Evolutionary conservation across 2,797 vertebrate species (phyloP), one percentile per base, ranked within the genome.

Genomic region (Characodon lateralis): DNA sequence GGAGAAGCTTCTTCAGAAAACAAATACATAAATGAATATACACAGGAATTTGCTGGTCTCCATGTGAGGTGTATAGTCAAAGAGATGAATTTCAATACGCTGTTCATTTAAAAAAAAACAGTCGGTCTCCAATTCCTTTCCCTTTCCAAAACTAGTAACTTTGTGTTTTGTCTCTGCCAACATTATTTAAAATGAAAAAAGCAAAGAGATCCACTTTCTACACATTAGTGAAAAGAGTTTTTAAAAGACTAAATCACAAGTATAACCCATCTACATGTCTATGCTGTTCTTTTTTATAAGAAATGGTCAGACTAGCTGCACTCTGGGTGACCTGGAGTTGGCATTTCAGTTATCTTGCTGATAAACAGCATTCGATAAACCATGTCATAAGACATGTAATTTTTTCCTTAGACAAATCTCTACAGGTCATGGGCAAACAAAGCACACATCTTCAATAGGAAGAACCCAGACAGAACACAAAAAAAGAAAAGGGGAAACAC

Each of bases 1-100:
- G 16, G 84, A 87, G 89, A 90, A 87, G 85, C 79, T 86, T 58
- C 18, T 72, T 63, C 69, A 78, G 81, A 78, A 79, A 79, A 87
- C n/a, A 2, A 20, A 26, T 31, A 58, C 28, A 74, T 83, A 76
- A 76, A 80, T 78, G 61, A 70, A 26, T 48, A 77, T 39, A 76
- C 6, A 56, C 43, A 87, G 74, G 43, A 87, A 85, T 87, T 82
- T 81, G 80, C 55, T 59, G 75, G 78, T 3, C 63, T 73, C 24
- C 68, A 74, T 72, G 28, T 81, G 50, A 81, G 59, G 8, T 35
- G 20, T 16, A 70, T 48, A 46, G n/a, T 26, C 13, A 72, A 73
- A 73, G 71, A n/a, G 43, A 72, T 51, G 68, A 13, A 71, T 70
- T 22, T 56, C 7, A 78, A 39, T 50, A 55, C 53, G 35, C 31